Evolutionary conservation across 2,113 vertebrate genomes (phyloP).

Genomic region (Lates calcarifer): DNA sequence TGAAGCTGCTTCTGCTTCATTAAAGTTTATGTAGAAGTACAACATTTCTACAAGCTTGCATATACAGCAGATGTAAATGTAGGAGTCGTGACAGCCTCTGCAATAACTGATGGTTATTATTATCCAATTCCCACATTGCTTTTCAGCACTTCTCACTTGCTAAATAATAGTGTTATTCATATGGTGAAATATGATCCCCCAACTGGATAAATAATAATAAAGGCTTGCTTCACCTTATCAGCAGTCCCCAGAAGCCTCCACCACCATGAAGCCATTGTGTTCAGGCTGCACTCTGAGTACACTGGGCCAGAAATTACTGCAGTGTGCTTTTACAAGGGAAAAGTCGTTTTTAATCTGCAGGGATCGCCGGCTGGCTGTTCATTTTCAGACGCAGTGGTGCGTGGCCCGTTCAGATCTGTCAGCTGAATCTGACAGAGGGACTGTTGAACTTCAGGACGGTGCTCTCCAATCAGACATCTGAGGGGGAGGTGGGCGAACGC

Average conservation of each 20-base stretch:
- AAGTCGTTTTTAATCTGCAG: constrained; percentile 52
- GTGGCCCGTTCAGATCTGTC: constrained; percentile 18
- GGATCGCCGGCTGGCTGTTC: constrained; percentile 52
- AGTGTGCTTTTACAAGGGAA: constrained; percentile 38
- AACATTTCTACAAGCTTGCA: constrained; percentile 22
- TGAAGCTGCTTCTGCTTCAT: constrained; percentile 23
- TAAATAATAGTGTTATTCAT: constrained; percentile 43
- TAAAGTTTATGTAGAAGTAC: constrained; percentile 19
- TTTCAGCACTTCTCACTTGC: constrained; percentile 29
- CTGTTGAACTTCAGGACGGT: constrained; percentile 22
- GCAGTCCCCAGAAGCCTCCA: constrained; percentile 52
- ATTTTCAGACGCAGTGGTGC: constrained; percentile 48
- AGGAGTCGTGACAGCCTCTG: constrained; percentile 2
- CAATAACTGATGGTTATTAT: constrained; percentile 19
- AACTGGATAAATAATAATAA: constrained; percentile 62
- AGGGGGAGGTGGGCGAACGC: constrained; percentile 31
- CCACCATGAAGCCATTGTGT: constrained; percentile 12
- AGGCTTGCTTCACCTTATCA: constrained; percentile 56
- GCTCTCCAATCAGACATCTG: constrained; percentile 46
- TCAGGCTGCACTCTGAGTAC: not conserved
- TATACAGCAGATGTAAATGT: constrained; percentile 8
- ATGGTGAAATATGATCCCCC: constrained; percentile 42
- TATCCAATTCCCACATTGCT: constrained; percentile 39
- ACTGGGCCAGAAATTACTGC: constrained; percentile 38
- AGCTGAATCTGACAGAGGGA: constrained; percentile 6